phyloP scores from a whole-genome alignment of 2,888 invertebrate species.

The Homarus gammarus region DNA sequence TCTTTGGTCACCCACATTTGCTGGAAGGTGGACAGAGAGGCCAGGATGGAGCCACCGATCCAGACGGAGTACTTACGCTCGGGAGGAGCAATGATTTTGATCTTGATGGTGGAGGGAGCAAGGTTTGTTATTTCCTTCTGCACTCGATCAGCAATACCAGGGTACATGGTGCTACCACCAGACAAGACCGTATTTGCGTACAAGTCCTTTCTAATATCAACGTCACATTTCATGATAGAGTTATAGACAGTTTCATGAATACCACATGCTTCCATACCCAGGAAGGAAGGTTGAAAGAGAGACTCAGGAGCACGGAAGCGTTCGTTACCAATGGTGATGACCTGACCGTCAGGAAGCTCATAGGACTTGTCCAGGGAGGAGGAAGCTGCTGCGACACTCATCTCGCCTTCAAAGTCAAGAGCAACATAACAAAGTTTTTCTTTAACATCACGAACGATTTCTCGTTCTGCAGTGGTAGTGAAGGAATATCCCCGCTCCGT shows the following conservation, averaged over 20 bases:
- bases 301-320: slow-evolving; percentile 92
- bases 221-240: slow-evolving; percentile 76
- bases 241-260: slow-evolving; percentile 84
- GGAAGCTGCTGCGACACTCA: slow-evolving; percentile 76
- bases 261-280: slow-evolving; percentile 69
- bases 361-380: slow-evolving; percentile 62
- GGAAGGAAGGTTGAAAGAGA: slow-evolving; percentile 84
- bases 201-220: slow-evolving; percentile 72
- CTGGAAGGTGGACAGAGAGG: slow-evolving; percentile 93
- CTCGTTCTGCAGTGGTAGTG: slow-evolving; percentile 73
- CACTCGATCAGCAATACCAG: slow-evolving; percentile 93
- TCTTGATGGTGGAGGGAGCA: slow-evolving; percentile 87
- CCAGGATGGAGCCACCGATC: slow-evolving; percentile 94
- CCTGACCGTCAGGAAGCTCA: slow-evolving; percentile 73
- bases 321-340: slow-evolving; percentile 79
- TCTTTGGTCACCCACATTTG: slow-evolving; percentile 96
- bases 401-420: slow-evolving; percentile 69
- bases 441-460: slow-evolving; percentile 72
- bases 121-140: slow-evolving; percentile 93
- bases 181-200: slow-evolving; percentile 81
- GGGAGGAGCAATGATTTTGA: slow-evolving; percentile 95
- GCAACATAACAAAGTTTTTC: slow-evolving; percentile 73
- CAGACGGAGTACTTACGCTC: slow-evolving; percentile 95
- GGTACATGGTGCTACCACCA: slow-evolving; percentile 97
- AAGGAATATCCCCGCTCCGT: slow-evolving; percentile 81